Evolutionary conservation across 2,888 invertebrate genomes (phyloP).

Genomic region (Cephus runcator): DNA sequence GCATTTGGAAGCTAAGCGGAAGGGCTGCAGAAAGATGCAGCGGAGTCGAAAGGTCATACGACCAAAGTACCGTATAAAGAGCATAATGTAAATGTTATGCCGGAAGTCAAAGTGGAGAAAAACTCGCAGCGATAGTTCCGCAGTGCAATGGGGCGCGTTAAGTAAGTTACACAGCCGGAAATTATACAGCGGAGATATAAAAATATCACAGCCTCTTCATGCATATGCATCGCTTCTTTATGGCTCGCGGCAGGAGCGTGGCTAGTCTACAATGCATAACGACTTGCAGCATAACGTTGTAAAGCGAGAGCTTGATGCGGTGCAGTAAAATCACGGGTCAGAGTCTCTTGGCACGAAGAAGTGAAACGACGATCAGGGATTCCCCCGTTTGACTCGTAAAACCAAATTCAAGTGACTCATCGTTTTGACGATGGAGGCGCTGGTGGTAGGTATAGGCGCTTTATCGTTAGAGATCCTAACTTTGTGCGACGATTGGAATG

Average conservation of each 20-base stretch:
- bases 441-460: too few relatives aligned
- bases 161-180: conserved; percentile 27
- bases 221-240: conserved; percentile 30
- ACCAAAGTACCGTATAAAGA: not conserved
- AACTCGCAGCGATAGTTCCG: not conserved
- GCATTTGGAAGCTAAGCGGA: not conserved
- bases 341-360: not conserved
- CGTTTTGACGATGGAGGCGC: not conserved
- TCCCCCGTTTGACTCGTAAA: not conserved
- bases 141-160: not conserved
- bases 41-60: not conserved
- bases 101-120: not conserved
- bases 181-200: conserved; percentile 24
- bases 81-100: not conserved
- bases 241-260: not conserved
- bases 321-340: not conserved
- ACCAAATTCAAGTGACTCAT: not conserved
- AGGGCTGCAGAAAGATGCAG: not conserved
- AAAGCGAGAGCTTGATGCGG: not conserved
- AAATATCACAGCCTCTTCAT: conserved; percentile 30
- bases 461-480: too few relatives aligned
- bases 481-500: too few relatives aligned
- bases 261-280: not conserved
- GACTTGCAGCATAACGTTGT: not conserved
- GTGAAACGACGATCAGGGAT: not conserved